Conservation (phyloP, 2,797 vertebrate genomes). For the Thripadectes ignobilis region DNA sequence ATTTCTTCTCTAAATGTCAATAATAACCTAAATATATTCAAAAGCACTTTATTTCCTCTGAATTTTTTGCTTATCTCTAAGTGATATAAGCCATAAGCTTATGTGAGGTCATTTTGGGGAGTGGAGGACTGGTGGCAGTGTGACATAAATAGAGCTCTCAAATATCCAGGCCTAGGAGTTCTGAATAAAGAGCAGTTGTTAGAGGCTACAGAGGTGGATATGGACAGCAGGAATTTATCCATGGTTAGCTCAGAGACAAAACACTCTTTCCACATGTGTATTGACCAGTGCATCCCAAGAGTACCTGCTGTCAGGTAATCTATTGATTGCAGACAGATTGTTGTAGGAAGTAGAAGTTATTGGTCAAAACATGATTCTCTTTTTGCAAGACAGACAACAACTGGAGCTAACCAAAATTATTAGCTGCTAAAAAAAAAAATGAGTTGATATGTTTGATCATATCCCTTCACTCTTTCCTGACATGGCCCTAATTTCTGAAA, state of each 20-base stretch:
- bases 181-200: not conserved
- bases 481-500: not conserved
- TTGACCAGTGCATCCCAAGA: not conserved
- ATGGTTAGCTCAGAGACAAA: not conserved
- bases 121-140: not conserved
- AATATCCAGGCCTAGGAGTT: not conserved
- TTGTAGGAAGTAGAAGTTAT: not conserved
- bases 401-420: not conserved
- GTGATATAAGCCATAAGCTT: not conserved
- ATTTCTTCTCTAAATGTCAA: not conserved
- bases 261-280: not conserved
- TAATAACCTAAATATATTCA: not conserved
- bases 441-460: not conserved
- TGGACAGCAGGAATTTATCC: not conserved
- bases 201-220: not conserved
- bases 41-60: not conserved
- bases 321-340: not conserved
- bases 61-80: not conserved
- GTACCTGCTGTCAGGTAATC: not conserved
- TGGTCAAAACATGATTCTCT: not conserved
- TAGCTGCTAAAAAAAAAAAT: not conserved
- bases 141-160: not conserved
- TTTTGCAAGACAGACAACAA: not conserved
- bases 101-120: not conserved
- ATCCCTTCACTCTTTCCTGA: not conserved